Base-by-base conservation (phyloP, 1,140 invertebrate species). In the Drosophila santomea region DNA sequence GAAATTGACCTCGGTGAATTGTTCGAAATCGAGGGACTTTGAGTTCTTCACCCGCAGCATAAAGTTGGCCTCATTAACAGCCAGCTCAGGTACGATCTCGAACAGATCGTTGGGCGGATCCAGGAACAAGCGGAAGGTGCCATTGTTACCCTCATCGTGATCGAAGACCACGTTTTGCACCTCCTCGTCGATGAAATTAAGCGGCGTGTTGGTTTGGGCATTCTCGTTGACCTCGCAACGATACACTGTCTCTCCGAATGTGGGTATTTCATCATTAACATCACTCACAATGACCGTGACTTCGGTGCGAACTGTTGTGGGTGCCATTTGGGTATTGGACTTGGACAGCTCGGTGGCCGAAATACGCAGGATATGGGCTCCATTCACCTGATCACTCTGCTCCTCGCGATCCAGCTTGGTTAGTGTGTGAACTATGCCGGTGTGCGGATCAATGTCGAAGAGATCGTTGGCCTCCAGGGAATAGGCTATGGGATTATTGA, bases 251-350 rank as follows among this genome's bases (percentile, higher is more conserved):
- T 95, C 97, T 41, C 95, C 94, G 91, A 99, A 99, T 41, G 93
- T 95, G 7, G 98, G 98, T 3, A 95, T 96, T 93, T 99, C 97
- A 93, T 99, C 98, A 92, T 99, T 99, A 1, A 98, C 95, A 93
- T 99, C 98, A n/a, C 95, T 96, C 8, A 99, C 94, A 60, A 98
- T 97, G 14, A 99, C 95, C 1, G 97, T 98, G 0, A 98, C 96
- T 93, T 98, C 97, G 0, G 98, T 98, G 7, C 95, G 96, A 1
- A 96, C 95, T 55, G 94, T 96, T 1, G 97, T 97, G 20, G 95
- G 89, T 6, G 96, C 96, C 7, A 66, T 28, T 60, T 78, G 96
- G 81, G 90, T 17, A 14, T 72, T 98, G 95, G 4, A 95, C 95
- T 73, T 95, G 95, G 94, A 93, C 17, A 94, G 68, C 80, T 94